Evolutionary conservation across 2,888 invertebrate genomes (phyloP), one percentile per base, ranked within the genome.

Genomic region (Phymatocera aterrima): DNA sequence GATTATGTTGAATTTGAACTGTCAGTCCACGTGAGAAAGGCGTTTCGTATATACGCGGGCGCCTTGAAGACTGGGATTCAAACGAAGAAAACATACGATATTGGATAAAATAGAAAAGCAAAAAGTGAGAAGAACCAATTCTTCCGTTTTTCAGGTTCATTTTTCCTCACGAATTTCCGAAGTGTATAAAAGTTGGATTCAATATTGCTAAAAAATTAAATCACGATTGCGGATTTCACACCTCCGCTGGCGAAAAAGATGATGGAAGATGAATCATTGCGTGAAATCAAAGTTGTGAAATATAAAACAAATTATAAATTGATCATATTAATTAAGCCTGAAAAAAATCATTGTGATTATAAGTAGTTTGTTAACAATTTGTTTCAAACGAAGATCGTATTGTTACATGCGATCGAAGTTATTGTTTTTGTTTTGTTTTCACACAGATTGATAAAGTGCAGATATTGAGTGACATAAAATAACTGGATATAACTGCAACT

Each of bases 1-100:
- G 64, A 64, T 43, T 68, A 37, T 57, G 40, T 57, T 40, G 57
- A 6, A 21, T 40, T 18, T 31, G 28, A 82, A 82, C 82, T 77
- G 81, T 79, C 84, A 85, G 84, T 85, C 82, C 84, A 86, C 84
- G 87, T 84, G 86, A 79, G 81, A 81, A 75, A 77, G 75, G 64
- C 77, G 78, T 31, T 61, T 78, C 34, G 78, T 48, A 15, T 21
- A 51, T 10, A 28, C 78, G 57, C 40, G 18, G 61, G n/a, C 61
- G 21, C 37, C 64, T 34, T 2, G 5, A 57, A 57, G 4, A 48
- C n/a, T 48, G n/a, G n/a, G 6, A 48, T 48, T 18, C 48, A 18
- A 48, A 18, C n/a, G 5, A 6, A 48, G n/a, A 46, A n/a, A 48
- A 3, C 40, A 40, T 10, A 40, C 40, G 40, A 40, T 40, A 40